phyloP scores from a whole-genome alignment of 2,113 vertebrate species.

The Ursus arctos region DNA sequence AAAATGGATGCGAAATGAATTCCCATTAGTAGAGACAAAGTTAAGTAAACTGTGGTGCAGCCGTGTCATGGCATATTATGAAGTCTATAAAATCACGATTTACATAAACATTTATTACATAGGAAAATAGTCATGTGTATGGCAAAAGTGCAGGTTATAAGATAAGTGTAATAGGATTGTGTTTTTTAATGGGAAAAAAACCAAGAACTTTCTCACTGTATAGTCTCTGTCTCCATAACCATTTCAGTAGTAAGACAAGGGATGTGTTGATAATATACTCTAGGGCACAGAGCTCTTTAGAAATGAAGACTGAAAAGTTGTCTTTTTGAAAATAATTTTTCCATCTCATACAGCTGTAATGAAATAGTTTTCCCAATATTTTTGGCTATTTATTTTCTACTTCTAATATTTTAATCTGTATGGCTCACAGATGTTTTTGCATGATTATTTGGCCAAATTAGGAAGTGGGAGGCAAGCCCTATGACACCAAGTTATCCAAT shows the following conservation, averaged over 20 bases:
- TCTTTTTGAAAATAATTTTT: not conserved
- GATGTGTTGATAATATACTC: not conserved
- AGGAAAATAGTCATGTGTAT: not conserved
- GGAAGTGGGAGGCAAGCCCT: not conserved
- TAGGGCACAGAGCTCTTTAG: not conserved
- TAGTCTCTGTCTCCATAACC: not conserved
- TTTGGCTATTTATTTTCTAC: not conserved
- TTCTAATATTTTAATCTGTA: not conserved
- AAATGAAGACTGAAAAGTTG: not conserved
- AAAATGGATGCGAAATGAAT: not conserved
- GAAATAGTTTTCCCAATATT: not conserved
- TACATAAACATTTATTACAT: not conserved
- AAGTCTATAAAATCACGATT: not conserved
- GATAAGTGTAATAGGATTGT: not conserved
- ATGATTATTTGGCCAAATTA: slow-evolving; percentile 4
- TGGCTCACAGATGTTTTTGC: not conserved
- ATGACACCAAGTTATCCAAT: not conserved
- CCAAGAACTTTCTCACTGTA: not conserved
- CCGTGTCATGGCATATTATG: not conserved
- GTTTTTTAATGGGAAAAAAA: slow-evolving; percentile 34
- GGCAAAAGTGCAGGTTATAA: not conserved
- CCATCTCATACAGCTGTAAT: not conserved
- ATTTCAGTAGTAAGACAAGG: slow-evolving; percentile 3
- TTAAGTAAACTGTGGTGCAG: not conserved
- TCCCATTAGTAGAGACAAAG: not conserved